Percentiles rank a stretch among this genome's conserved stretches.
Evolutionary conservation across 2,888 invertebrate species (phyloP).

Genomic region (Toxonevra muliebris): DNA sequence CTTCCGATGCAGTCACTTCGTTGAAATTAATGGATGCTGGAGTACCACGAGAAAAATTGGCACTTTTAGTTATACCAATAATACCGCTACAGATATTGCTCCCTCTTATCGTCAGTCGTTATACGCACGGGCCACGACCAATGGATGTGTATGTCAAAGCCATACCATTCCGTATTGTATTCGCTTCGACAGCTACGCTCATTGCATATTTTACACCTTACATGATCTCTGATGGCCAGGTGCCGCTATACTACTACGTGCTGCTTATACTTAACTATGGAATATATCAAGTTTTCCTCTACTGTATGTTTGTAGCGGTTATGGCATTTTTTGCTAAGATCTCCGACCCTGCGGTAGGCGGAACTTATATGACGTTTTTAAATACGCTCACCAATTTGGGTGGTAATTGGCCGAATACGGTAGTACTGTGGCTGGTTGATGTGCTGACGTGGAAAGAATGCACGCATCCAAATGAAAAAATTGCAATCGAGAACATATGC

Average conservation of each 20-base stretch:
- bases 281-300: slow-evolving; percentile 93
- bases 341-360: slow-evolving; percentile 95
- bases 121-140: slow-evolving; percentile 89
- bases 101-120: slow-evolving; percentile 79
- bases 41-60: slow-evolving; percentile 93
- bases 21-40: slow-evolving; percentile 96
- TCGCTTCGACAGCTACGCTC: slow-evolving; percentile 84
- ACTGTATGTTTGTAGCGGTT: slow-evolving; percentile 96
- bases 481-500: slow-evolving; percentile 66
- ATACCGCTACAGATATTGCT: slow-evolving; percentile 93
- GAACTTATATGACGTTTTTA: slow-evolving; percentile 98
- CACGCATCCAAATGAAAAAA: slow-evolving; percentile 65
- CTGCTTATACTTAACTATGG: slow-evolving; percentile 81
- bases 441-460: slow-evolving; percentile 84
- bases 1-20: slow-evolving; percentile 93
- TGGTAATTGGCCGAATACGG: slow-evolving; percentile 96
- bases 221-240: slow-evolving; percentile 69
- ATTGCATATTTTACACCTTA: slow-evolving; percentile 87
- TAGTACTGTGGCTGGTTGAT: slow-evolving; percentile 92
- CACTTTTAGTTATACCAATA: slow-evolving; percentile 90
- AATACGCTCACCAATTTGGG: slow-evolving; percentile 97
- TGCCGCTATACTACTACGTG: slow-evolving; percentile 80
- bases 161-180: slow-evolving; percentile 85
- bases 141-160: slow-evolving; percentile 88
- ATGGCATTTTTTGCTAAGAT: slow-evolving; percentile 99